These are phyloP conservation scores for Tolmerus cingulatus DNA, from an alignment of 2,888 invertebrate genomes.

Conservation along the genomic window DNA sequence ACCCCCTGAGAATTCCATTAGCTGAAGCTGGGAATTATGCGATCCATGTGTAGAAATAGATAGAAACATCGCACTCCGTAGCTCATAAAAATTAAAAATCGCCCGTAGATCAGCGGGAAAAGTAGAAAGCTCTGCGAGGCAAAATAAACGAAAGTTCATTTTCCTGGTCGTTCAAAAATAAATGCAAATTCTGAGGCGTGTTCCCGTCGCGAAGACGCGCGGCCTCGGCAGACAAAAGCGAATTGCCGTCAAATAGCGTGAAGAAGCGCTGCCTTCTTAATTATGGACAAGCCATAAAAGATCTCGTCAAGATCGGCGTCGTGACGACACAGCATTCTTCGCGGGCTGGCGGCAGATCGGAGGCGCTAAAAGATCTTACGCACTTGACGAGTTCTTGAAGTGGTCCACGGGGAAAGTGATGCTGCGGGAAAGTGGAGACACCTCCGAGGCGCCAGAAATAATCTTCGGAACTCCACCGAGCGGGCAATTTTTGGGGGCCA, in stretches of 20 bases:
- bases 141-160: background rate
- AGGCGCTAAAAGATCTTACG: background rate
- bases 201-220: background rate
- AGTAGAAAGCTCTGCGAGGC: background rate
- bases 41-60: background rate
- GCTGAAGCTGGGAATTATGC: background rate
- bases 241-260: background rate
- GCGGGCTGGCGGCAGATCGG: background rate
- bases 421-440: background rate
- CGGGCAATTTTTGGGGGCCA: conserved; percentile 2
- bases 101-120: background rate
- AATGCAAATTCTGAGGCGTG: background rate
- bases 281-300: conserved; percentile 7
- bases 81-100: background rate
- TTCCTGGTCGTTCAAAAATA: background rate
- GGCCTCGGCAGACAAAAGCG: background rate
- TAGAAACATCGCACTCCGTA: background rate
- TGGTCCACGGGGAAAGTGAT: background rate
- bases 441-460: conserved; percentile 1
- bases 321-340: background rate
- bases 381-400: background rate
- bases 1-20: background rate
- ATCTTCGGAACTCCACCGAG: background rate
- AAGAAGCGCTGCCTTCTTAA: background rate
- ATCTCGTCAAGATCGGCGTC: background rate